Evolutionary conservation across 2,888 invertebrate genomes (phyloP), one percentile per base, ranked within the genome.

Genomic region (Muscina levida): DNA sequence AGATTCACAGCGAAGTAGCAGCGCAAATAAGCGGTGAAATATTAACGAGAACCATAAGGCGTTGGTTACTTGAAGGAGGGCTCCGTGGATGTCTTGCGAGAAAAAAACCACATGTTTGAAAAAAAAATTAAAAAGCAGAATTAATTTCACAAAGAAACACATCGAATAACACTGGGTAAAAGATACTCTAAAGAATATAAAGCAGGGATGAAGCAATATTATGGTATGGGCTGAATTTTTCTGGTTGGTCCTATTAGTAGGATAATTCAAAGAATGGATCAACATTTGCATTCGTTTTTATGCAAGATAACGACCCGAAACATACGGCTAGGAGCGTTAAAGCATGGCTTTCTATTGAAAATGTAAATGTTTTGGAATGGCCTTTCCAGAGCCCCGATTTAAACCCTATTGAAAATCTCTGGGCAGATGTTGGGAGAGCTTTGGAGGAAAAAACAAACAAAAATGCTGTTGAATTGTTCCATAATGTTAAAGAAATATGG

Each of bases 391-490:
- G 44, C 5, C 44, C 44, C 5, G 44, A 44, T 44, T 44, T 44
- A 44, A 74, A 73, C 37, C 42, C 62, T 10, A 56, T 66, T 42
- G 57, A 67, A 24, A 67, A 74, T 42, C 17, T 67, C 1, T 48
- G 59, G 48, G 57, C 66, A 37, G 19, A 75, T 39, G 68, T 68
- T 13, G 26, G 67, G 24, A 1, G 44, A 19, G 13, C 53, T 5
- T 11, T 53, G 37, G 37, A 37, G 37, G 10, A 37, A 37, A 37
- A 37, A 37, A 37, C 37, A 37, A 44, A 2, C n/a, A 31, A 31
- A 31, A 31, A 31, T 31, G 31, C 31, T 8, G 31, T 5, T 31
- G 31, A 31, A 31, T 31, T 31, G 8, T 31, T 31, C 31, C n/a
- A 5, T 31, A 31, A 31, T 44, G n/a, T 44, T 44, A 4, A n/a